Conservation (phyloP, 2,797 vertebrate genomes). For the Pantherophis alleghaniensis region DNA sequence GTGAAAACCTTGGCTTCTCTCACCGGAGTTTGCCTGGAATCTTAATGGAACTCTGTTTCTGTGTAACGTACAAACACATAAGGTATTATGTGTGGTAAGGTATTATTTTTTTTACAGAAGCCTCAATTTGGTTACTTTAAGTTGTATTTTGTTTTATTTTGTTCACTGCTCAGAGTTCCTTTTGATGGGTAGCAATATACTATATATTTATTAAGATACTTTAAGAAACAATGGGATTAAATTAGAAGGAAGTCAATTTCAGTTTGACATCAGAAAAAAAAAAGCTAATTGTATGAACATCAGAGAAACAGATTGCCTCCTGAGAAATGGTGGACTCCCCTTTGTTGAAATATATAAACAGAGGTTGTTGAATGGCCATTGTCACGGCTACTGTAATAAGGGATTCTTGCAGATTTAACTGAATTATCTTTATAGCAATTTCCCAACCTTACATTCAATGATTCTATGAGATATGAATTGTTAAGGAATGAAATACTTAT, state of each 20-base stretch:
- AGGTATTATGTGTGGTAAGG: neutral
- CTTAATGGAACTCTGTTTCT: neutral
- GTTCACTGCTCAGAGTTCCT: neutral
- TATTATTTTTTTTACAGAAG: neutral
- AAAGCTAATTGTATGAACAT: neutral
- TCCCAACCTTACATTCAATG: neutral
- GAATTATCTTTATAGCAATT: neutral
- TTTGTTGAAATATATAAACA: neutral
- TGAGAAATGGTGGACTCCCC: neutral
- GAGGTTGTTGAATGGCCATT: neutral
- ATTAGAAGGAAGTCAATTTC: neutral
- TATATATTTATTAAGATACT: neutral
- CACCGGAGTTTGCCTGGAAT: neutral
- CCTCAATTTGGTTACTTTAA: neutral
- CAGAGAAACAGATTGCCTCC: neutral
- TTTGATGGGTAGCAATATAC: neutral
- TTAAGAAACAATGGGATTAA: neutral
- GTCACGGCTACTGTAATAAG: neutral
- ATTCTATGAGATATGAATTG: neutral
- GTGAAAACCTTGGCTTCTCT: neutral
- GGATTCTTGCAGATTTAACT: neutral
- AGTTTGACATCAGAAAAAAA: neutral
- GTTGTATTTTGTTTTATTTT: neutral
- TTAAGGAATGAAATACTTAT: neutral
- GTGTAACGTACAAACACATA: too few relatives aligned